phyloP scores from a whole-genome alignment of 2,888 invertebrate genomes.

The Aphrophora alni region DNA sequence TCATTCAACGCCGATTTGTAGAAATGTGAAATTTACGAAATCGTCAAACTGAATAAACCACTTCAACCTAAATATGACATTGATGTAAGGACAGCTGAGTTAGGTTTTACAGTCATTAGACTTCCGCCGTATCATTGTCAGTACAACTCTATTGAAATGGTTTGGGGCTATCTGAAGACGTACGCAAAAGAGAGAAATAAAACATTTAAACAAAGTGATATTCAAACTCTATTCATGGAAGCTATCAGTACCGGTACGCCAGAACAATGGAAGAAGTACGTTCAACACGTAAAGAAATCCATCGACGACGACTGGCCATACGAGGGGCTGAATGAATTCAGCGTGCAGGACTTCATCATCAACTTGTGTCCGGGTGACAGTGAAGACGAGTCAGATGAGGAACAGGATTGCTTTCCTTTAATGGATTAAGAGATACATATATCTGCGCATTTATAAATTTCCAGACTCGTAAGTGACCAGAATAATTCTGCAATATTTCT shows the following conservation, averaged over 20 bases:
- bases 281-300: slow-evolving; percentile 17
- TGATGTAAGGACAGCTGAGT: not conserved
- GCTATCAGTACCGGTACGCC: not conserved
- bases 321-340: no score
- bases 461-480: no score
- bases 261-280: not conserved
- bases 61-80: not conserved
- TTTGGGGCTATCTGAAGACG: no score
- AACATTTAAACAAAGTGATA: not conserved
- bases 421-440: no score
- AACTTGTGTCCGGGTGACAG: not conserved
- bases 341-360: not conserved
- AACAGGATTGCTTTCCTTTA: not conserved
- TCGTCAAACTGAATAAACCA: slow-evolving; percentile 23
- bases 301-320: not conserved
- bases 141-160: not conserved
- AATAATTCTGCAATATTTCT: no score
- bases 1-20: not conserved
- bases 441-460: no score
- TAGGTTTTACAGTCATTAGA: not conserved
- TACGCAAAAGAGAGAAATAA: not conserved
- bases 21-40: not conserved
- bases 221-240: slow-evolving; percentile 2
- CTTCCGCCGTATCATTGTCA: not conserved
- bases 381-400: not conserved